phyloP scores from a whole-genome alignment of 2,888 invertebrate species.

The Tenthredo amoena region DNA sequence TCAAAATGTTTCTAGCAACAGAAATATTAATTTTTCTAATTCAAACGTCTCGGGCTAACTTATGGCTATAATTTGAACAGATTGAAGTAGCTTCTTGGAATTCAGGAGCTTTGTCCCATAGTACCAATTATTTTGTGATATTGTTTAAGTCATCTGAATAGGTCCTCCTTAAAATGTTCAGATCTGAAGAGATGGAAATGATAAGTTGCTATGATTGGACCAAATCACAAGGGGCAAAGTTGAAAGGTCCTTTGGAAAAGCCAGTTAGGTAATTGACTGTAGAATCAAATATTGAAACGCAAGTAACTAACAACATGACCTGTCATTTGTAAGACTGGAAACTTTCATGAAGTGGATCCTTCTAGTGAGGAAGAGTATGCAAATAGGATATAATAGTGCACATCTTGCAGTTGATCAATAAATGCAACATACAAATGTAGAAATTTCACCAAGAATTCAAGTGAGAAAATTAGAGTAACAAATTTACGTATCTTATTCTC shows the following conservation, averaged over 20 bases:
- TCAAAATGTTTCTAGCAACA: no score
- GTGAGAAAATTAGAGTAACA: background rate
- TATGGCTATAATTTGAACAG: no score
- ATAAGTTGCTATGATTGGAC: conserved; percentile 20
- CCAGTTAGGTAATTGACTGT: background rate
- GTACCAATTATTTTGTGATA: background rate
- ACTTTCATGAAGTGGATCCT: background rate
- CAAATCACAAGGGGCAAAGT: conserved; percentile 31
- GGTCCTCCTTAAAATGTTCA: no score
- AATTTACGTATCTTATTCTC: background rate
- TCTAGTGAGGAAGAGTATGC: background rate
- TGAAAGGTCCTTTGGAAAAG: conserved; percentile 1
- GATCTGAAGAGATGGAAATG: background rate
- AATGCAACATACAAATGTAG: background rate
- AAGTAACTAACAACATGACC: background rate
- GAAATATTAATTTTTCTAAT: no score
- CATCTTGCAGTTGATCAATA: background rate
- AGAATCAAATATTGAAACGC: background rate
- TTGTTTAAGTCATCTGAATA: no score
- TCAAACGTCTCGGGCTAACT: no score
- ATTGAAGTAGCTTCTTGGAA: background rate
- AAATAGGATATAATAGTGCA: background rate
- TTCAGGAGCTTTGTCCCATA: background rate
- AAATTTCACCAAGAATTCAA: background rate
- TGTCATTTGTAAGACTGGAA: background rate